A percentile compares a stretch with the other conserved stretches of the same genome.
These are phyloP conservation scores for Oxystoma pomonae DNA, from an alignment of 2,888 invertebrate genomes.

Conservation along the genomic window DNA sequence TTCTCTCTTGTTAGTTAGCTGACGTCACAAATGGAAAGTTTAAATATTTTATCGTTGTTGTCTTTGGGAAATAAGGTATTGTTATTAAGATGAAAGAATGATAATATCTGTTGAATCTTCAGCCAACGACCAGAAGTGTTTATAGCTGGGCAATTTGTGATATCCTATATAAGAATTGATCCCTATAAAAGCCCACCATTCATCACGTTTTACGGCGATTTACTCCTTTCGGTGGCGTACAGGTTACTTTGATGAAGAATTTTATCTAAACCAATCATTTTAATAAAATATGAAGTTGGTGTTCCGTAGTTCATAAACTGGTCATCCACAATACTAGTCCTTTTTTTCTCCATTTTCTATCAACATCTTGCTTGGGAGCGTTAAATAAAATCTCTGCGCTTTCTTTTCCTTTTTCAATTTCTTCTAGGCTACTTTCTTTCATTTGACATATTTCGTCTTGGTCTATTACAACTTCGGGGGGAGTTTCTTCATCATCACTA, in stretches of 20 bases:
- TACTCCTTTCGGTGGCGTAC: too few species aligned
- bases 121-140: conserved; percentile 7
- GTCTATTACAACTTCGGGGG: background rate
- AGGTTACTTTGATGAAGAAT: too few species aligned
- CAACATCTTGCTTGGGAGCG: background rate
- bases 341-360: background rate
- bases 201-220: too few species aligned
- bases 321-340: too few species aligned
- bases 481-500: background rate
- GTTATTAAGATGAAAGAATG: conserved; percentile 18
- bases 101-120: conserved; percentile 6
- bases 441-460: background rate
- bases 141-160: conserved; percentile 8
- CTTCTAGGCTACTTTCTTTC: too few species aligned
- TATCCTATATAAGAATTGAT: conserved; percentile 9
- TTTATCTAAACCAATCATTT: too few species aligned
- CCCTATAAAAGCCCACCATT: conserved; percentile 7
- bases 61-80: conserved; percentile 11
- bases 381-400: background rate
- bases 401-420: background rate
- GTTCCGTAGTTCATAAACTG: too few species aligned
- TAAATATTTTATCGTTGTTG: conserved; percentile 10
- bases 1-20: conserved; percentile 1
- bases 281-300: too few species aligned
- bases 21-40: conserved; percentile 5